Base-by-base conservation (phyloP, 1,140 invertebrate genomes). In the Euura saliciscinereae region DNA sequence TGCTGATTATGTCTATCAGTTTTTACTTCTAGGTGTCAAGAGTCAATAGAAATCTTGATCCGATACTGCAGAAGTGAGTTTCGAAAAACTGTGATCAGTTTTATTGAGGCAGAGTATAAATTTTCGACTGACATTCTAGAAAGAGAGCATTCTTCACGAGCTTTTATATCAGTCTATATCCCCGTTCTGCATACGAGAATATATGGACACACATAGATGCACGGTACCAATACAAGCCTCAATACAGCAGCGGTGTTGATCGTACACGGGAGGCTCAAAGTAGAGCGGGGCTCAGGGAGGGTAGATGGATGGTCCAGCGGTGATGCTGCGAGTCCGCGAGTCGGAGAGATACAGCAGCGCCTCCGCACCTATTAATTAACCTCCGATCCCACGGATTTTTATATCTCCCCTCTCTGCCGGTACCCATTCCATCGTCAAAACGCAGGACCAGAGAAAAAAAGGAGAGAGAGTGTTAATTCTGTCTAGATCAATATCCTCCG, bases 331-430 rank as follows among this genome's bases (percentile, higher is more conserved):
- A 59, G 51, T 59, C 51, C 51, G 51, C 51, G 8, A 59, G 51
- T 59, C 51, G 51, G 51, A 59, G 51, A 59, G 51, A 59, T 59
- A 59, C 51, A 59, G 51, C 51, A 59, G 51, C 51, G 51, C 51
- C 51, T 59, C 51, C 51, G 51, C 51, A 59, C 51, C 51, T 59
- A 59, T 59, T 59, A 59, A 59, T 59, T 59, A 59, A 59, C 51
- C 51, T 59, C 51, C 51, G 51, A 59, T 59, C 51, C 51, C 51
- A 59, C 3, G 51, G 51, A 59, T 59, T 59, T 59, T 59, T 59
- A 59, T 59, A 59, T n/a, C 6, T 4, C 51, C 51, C 51, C 3
- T 6, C 46, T 7, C 46, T 11, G 6, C 46, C 46, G 11, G 6
- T 11, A 6, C 46, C 13, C 51, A 11, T 59, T n/a, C 51, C 51